phyloP scores from a whole-genome alignment of 2,888 invertebrate genomes.

The Lottia scabra region DNA sequence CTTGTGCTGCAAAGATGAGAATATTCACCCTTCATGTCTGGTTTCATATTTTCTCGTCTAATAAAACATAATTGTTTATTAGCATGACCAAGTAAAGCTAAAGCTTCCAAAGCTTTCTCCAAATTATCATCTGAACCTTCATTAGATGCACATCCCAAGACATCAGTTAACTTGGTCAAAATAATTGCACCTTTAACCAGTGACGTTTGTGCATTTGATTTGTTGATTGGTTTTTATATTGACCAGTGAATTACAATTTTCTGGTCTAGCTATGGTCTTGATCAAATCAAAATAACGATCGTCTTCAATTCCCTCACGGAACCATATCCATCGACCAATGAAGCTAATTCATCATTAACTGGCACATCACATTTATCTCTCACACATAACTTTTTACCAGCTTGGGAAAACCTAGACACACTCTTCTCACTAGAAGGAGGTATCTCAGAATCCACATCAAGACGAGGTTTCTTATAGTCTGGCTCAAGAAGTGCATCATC shows the following conservation, averaged over 20 bases:
- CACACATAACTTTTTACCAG: background rate
- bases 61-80: background rate
- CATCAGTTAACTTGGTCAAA: background rate
- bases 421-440: too few relatives aligned
- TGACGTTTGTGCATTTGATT: background rate
- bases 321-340: background rate
- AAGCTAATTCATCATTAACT: background rate
- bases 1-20: background rate
- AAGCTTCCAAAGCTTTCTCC: background rate
- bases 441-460: background rate
- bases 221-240: conserved; percentile 1
- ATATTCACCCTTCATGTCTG: background rate
- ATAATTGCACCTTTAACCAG: background rate
- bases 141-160: background rate
- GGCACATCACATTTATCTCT: background rate
- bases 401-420: too few relatives aligned
- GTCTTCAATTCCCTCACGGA: background rate
- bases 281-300: background rate
- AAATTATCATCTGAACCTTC: background rate
- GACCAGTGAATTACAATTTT: background rate
- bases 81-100: background rate
- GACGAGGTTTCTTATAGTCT: background rate
- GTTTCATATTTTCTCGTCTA: background rate
- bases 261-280: background rate
- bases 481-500: too few relatives aligned